A percentile compares a stretch with the other conserved stretches of the same genome.
Evolutionary conservation across 2,113 vertebrate genomes (phyloP).

Genomic region (Aleadryas rufinucha): DNA sequence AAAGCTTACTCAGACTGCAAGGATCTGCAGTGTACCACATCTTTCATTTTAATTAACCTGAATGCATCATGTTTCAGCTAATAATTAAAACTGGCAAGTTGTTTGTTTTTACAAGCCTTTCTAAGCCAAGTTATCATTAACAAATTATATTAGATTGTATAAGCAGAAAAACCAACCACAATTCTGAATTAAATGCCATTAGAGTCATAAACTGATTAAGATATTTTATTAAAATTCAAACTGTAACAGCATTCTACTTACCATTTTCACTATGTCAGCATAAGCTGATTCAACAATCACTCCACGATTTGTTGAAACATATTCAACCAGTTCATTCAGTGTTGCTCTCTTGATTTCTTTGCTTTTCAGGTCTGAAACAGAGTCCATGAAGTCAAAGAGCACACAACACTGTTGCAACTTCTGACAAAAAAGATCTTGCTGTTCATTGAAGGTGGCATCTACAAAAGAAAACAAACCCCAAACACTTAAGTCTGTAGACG

Average conservation of each 20-base stretch:
- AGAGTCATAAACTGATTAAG: background rate
- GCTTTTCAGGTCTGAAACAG: conserved; percentile 93
- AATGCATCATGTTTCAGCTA: background rate
- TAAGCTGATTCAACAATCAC: conserved; percentile 93
- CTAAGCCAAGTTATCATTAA: background rate
- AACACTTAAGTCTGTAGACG: background rate
- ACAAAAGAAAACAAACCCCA: background rate
- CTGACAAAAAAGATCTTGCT: conserved; percentile 94
- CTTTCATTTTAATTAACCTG: background rate
- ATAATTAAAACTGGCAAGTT: background rate
- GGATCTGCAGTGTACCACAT: background rate
- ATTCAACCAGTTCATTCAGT: conserved; percentile 95
- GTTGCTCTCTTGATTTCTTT: conserved; percentile 98
- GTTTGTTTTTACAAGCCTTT: conserved; percentile 15
- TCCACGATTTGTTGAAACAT: conserved; percentile 94
- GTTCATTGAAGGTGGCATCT: conserved; percentile 92
- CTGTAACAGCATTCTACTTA: conserved; percentile 70
- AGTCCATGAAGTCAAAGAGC: conserved; percentile 96
- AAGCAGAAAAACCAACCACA: background rate
- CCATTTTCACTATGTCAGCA: conserved; percentile 96
- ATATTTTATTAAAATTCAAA: background rate
- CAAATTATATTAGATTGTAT: background rate
- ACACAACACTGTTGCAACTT: conserved; percentile 96
- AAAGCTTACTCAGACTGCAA: background rate
- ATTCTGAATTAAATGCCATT: background rate